Evolutionary conservation across 1,140 invertebrate species (phyloP).

Genomic region (Eupeodes corollae): DNA sequence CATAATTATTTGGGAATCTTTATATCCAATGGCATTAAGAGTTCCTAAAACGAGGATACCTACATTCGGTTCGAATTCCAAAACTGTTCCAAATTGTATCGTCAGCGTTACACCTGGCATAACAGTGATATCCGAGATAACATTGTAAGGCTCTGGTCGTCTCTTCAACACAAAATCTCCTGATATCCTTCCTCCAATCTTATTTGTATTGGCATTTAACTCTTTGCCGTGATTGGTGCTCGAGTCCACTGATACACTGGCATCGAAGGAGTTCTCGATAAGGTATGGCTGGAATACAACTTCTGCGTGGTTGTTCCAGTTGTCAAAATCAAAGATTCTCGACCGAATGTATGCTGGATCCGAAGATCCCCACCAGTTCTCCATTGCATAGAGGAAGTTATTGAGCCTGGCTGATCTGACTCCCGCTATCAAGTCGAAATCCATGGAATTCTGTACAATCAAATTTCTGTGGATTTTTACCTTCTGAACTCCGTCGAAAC

Average conservation of each 20-base stretch:
- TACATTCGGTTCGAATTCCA: constrained; percentile 94
- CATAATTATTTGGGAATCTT: constrained; percentile 73
- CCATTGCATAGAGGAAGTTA: constrained; percentile 73
- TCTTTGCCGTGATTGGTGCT: constrained; percentile 17
- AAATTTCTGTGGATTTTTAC: constrained; percentile 84
- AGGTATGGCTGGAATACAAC: constrained; percentile 83
- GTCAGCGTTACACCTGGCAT: constrained; percentile 84
- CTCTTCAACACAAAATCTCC: constrained; percentile 58
- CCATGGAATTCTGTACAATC: constrained; percentile 73
- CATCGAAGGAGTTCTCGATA: constrained; percentile 59
- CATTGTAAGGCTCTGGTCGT: constrained; percentile 61
- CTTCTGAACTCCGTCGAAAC: constrained; percentile 89
- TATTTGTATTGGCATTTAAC: constrained; percentile 29
- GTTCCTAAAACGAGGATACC: constrained; percentile 92
- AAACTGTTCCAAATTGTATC: constrained; percentile 78
- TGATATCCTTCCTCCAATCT: constrained; percentile 73
- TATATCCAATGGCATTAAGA: constrained; percentile 71
- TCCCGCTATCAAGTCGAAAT: constrained; percentile 89
- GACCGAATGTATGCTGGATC: constrained; percentile 60
- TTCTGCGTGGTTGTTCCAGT: constrained; percentile 96
- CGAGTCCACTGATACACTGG: constrained; percentile 57
- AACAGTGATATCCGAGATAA: constrained; percentile 88
- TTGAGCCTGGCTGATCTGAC: constrained; percentile 78
- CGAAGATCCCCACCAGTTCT: constrained; percentile 93
- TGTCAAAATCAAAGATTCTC: constrained; percentile 97